Evolutionary conservation across 2,113 vertebrate genomes (phyloP).

Genomic region (Apteryx mantelli): DNA sequence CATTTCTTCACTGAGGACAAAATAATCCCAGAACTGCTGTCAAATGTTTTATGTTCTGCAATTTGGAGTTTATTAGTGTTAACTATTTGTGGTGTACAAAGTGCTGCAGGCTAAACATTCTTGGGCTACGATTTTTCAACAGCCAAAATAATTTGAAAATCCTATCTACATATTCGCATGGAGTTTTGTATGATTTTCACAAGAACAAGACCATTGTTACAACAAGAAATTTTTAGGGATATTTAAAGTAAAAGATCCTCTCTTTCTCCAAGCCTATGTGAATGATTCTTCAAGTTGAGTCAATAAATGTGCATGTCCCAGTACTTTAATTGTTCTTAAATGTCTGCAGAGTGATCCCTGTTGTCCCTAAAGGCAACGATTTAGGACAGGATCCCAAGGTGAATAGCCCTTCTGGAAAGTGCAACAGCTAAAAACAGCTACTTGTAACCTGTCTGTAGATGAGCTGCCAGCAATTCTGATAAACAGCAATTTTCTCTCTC

Average conservation of each 20-base stretch:
- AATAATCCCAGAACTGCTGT: slow-evolving; percentile 53
- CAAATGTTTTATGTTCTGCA: slow-evolving; percentile 52
- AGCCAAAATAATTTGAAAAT: background rate
- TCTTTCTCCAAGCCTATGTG: background rate
- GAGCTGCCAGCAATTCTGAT: background rate
- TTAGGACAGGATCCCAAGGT: background rate
- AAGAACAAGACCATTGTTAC: background rate
- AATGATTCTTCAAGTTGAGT: background rate
- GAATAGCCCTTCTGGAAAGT: background rate
- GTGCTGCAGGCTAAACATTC: slow-evolving; percentile 25
- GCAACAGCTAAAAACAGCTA: background rate
- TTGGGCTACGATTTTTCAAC: background rate
- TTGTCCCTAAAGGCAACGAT: background rate
- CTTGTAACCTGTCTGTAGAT: background rate
- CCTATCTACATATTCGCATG: background rate
- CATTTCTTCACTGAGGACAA: slow-evolving; percentile 21
- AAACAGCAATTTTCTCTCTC: background rate
- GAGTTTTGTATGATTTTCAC: background rate
- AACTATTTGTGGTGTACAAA: slow-evolving; percentile 9
- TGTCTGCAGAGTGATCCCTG: accelerated
- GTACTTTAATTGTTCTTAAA: background rate
- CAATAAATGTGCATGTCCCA: background rate
- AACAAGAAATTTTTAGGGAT: background rate
- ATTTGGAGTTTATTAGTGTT: slow-evolving; percentile 48
- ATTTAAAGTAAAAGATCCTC: background rate